Base-by-base conservation (phyloP, 2,113 vertebrate genomes). In the Macrotus californicus region DNA sequence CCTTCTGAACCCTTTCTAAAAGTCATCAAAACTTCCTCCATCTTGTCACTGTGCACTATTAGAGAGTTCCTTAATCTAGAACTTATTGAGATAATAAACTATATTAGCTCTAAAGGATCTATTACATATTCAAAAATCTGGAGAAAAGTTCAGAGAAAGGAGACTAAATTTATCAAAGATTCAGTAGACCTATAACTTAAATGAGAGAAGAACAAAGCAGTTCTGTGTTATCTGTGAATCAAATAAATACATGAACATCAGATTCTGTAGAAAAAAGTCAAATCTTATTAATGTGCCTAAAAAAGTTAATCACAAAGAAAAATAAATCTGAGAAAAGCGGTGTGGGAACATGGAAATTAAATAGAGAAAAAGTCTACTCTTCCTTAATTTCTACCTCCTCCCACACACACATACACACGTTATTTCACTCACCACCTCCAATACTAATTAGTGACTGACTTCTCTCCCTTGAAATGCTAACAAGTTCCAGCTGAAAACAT, bases 401-500 rank as follows among this genome's bases (percentile, higher is more conserved):
- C 76, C 61, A 77, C 67, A 82, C 22, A 70, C 21, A 5, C 50
- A 85, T 34, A 77, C 46, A 77, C 48, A 52, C 22, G 83, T 24
- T 21, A 85, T 85, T 89, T 56, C 21, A 69, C 54, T 83, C 50
- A n/a, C 80, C 48, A 81, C 48, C 73, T 70, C 34, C 81, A 91
- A 48, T 14, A 52, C 36, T 94, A 94, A 94, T 93, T 94, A 94
- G 75, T 75, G 48, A 96, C 59, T 69, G 56, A 52, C 80, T 94
- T 89, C 81, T 89, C 90, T 87, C 94, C 24, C 56, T 96, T 85
- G 39, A 89, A 96, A 83, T 87, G 36, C 89, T 93, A 70, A 84
- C 80, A 91, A 81, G 73, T 92, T 95, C 61, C 76, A 81, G 48
- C 36, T 82, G 48, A 96, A 82, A 64, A 88, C 11, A 43, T 50